Evolutionary conservation across 1,140 invertebrate species (phyloP), one percentile per base, ranked within the genome.

Genomic region (Cataglyphis hispanica): DNA sequence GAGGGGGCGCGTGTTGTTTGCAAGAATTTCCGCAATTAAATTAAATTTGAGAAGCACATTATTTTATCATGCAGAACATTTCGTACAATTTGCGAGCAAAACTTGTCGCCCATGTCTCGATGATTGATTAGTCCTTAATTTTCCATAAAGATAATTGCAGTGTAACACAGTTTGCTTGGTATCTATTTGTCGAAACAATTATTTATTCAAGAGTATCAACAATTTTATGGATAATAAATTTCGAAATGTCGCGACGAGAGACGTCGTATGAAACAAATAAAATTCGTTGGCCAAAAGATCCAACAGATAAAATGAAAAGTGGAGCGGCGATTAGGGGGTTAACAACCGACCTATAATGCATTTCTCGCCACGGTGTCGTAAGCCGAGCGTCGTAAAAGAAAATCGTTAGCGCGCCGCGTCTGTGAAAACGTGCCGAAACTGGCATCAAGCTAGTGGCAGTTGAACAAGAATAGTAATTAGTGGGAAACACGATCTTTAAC

Each of bases 1-100:
- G 2, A 16, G 25, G 43, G 22, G n/a, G n/a, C n/a, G n/a, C 43
- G 53, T 58, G 22, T 50, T 13, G 70, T 64, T 25, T 69, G 40
- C 70, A 50, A 40, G 34, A 64, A 87, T 86, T 69, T 56, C n/a
- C 60, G n/a, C 16, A 34, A 58, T 76, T 53, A 80, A 78, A 78
- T 63, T 67, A 37, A 80, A 80, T 10, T 16, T 4, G 22, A 77
- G 25, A 34, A 13, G 61, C 43, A 43, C 16, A 37, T 50, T 50
- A 50, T 37, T 37, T 53, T 37, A 67, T 22, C 53, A 58, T 27
- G 25, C 61, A 1, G 40, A 40, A 13, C 5, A 43, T 69, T 80
- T 69, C 63, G 37, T 25, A 69, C 67, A 43, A 27, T 46, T 25
- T 10, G 34, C 58, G 58, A 22, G 34, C 13, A 19, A 22, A 77